These are phyloP conservation scores for Thymelicus acteon DNA, from an alignment of 2,888 invertebrate genomes.

Conservation along the genomic window DNA sequence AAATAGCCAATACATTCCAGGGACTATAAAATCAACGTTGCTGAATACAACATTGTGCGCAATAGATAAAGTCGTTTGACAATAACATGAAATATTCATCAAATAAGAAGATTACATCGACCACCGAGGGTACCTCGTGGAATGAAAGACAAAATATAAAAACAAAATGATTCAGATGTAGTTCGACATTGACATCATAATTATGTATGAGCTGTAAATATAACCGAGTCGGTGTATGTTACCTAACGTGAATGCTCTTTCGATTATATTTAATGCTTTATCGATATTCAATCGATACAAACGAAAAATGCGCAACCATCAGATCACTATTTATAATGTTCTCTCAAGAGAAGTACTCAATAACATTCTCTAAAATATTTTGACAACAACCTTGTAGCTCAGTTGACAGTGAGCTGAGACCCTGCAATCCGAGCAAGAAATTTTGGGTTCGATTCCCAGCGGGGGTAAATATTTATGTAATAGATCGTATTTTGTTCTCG, in stretches of 20 bases:
- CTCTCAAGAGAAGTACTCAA: no score
- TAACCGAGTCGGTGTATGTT: constrained; percentile 15
- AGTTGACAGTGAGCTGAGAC: no score
- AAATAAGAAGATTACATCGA: constrained; percentile 60
- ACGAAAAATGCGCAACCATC: no score
- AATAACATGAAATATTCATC: constrained; percentile 82
- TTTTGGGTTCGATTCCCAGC: no score
- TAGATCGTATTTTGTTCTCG: no score
- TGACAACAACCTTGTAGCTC: no score
- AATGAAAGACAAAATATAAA: constrained; percentile 54
- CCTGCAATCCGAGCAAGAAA: no score
- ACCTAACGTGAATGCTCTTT: constrained; percentile 15
- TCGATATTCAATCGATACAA: constrained; percentile 2
- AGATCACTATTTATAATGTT: no score
- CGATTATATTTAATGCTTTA: constrained; percentile 9
- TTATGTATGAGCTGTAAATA: constrained; percentile 32
- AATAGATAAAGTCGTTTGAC: constrained; percentile 73
- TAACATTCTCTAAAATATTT: no score
- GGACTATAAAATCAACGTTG: constrained; percentile 50
- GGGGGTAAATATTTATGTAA: no score
- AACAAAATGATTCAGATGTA: constrained; percentile 49
- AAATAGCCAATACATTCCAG: constrained; percentile 43
- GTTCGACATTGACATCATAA: constrained; percentile 33
- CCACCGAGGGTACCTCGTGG: constrained; percentile 52
- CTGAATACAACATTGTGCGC: constrained; percentile 69